These are phyloP conservation scores for Batillaria attramentaria DNA, from an alignment of 1,140 invertebrate genomes.

Conservation along the genomic window DNA sequence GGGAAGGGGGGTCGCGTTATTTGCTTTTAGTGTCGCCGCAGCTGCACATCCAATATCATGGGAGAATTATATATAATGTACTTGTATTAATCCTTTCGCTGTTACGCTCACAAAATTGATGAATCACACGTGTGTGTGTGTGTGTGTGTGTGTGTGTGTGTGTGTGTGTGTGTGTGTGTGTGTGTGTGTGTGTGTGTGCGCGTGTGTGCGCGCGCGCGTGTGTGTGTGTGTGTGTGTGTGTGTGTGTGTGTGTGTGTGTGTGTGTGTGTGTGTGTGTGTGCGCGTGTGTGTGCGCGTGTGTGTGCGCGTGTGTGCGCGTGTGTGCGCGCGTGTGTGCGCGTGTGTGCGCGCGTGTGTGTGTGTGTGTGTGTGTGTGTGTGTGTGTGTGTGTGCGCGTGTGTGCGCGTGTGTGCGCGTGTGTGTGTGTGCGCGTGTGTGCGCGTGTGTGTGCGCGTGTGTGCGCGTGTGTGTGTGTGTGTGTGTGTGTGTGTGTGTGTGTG, in stretches of 20 bases:
- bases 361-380: neutral
- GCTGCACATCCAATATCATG: no score
- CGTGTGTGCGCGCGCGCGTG: neutral
- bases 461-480: neutral
- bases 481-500: neutral
- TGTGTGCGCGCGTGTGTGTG: neutral
- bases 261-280: neutral
- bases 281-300: neutral
- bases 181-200: neutral
- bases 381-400: neutral
- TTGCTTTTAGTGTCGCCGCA: neutral
- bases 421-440: neutral
- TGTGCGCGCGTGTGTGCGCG: neutral
- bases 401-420: neutral
- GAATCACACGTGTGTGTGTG: neutral
- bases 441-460: neutral
- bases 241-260: conserved; percentile 2
- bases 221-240: neutral
- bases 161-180: conserved; percentile 2
- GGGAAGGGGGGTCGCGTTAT: neutral
- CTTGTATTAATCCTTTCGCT: neutral
- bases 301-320: neutral
- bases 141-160: conserved; percentile 2
- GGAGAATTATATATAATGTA: neutral
- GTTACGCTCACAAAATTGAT: neutral